Evolutionary conservation across 2,797 vertebrate genomes (phyloP), one percentile per base, ranked within the genome.

Genomic region (Typhlichthys eigenmanni): DNA sequence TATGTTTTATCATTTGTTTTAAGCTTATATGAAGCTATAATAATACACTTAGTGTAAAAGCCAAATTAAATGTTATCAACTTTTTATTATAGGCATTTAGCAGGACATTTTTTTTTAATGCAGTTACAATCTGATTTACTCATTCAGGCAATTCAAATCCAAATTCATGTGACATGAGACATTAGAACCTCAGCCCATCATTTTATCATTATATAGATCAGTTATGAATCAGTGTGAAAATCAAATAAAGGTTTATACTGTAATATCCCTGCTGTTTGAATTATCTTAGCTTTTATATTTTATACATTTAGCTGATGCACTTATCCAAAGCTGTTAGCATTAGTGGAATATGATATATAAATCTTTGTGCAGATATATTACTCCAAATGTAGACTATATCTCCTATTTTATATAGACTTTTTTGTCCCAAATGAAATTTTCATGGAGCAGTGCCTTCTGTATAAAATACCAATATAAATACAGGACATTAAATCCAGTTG

Each of bases 231-330:
- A 45, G 16, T 58, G 10, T 16, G 38, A 46, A 16, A 19, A 43
- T 11, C 45, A 19, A 47, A 47, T 58, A 24, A 47, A 47, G 56
- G 47, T 47, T 13, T 58, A 38, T 38, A 38, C 2, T 38, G 6
- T 74, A 78, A 71, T 74, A 68, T 50, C 68, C 76, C 56, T 62
- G 53, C 64, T 72, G 71, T 74, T 75, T 69, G 68, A 79, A 80
- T 65, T 46, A 59, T 71, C 69, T 59, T 55, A 78, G 71, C 75
- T 68, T 65, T 69, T 29, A 62, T 29, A 52, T 8, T 4, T 14
- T 43, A 11, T 14, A 43, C 55, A 64, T 61, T 70, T 29, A 56
- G 34, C n/a, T 48, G 0, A 47, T 38, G 34, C 7, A 57, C 4
- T 46, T 65, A 67, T 74, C 63, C 52, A 12, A 38, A 38, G 34